Conservation (phyloP, 1,140 invertebrate genomes). For the Euwallacea fornicatus region DNA sequence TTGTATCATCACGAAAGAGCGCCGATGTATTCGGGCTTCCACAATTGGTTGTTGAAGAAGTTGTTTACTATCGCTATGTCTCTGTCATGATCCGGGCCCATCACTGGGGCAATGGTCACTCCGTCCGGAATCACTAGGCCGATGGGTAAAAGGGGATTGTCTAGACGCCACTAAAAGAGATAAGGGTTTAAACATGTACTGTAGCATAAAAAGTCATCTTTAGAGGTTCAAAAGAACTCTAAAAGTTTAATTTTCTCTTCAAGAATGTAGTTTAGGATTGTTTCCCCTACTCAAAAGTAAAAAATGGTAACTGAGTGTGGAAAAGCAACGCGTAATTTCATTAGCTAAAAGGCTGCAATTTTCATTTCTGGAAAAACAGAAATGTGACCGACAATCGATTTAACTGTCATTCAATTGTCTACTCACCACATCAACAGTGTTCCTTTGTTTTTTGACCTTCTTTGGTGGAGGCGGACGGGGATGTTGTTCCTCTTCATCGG, state of each 20-base stretch:
- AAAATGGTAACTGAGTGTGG: too few species aligned
- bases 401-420: too few species aligned
- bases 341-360: too few species aligned
- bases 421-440: slow-evolving; percentile 11
- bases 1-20: slow-evolving; percentile 49
- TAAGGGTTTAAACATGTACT: not conserved
- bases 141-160: slow-evolving; percentile 53
- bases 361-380: too few species aligned
- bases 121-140: slow-evolving; percentile 54
- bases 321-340: too few species aligned
- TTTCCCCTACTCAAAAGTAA: not conserved
- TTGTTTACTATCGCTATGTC: slow-evolving; percentile 58
- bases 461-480: slow-evolving; percentile 22
- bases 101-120: slow-evolving; percentile 55
- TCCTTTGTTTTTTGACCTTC: slow-evolving; percentile 16
- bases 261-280: not conserved
- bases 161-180: slow-evolving; percentile 7
- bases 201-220: not conserved
- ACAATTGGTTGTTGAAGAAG: slow-evolving; percentile 61
- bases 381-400: too few species aligned
- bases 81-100: slow-evolving; percentile 52
- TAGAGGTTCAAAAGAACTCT: too few species aligned
- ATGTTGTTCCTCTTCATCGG: slow-evolving; percentile 5
- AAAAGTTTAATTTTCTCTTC: not conserved
- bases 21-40: slow-evolving; percentile 61